phyloP scores from a whole-genome alignment of 2,888 invertebrate species.

The Sympetrum striolatum region DNA sequence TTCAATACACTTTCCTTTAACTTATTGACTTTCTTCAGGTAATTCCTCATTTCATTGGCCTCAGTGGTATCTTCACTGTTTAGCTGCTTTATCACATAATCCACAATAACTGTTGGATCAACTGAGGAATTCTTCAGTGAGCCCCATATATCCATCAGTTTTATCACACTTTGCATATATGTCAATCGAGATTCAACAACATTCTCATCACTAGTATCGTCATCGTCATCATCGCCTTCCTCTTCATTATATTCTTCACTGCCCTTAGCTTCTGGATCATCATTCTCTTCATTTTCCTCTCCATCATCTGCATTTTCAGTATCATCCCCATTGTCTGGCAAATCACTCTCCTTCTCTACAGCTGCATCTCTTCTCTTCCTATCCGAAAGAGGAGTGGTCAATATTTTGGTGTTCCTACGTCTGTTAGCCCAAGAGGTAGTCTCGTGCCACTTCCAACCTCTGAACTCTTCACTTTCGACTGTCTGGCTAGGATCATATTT shows the following conservation, averaged over 20 bases:
- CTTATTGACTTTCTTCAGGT: not conserved
- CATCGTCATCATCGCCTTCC: not conserved
- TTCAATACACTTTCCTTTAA: not conserved
- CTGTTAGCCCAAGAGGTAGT: not conserved
- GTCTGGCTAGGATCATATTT: not conserved
- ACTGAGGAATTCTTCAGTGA: not conserved
- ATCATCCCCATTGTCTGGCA: too few relatives aligned
- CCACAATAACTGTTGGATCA: not conserved
- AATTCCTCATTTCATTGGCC: not conserved
- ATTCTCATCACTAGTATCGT: not conserved
- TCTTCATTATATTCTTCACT: not conserved
- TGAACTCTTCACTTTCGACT: not conserved
- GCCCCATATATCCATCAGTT: not conserved
- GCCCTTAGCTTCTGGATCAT: not conserved
- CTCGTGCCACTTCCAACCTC: not conserved
- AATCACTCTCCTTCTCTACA: too few relatives aligned
- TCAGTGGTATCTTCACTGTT: not conserved
- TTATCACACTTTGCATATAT: slow-evolving; percentile 7
- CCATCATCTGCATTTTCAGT: too few relatives aligned
- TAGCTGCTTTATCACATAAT: not conserved
- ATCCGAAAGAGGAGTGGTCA: too few relatives aligned
- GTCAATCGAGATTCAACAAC: not conserved
- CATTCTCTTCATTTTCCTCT: not conserved
- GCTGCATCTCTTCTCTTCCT: too few relatives aligned
- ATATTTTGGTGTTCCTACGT: too few relatives aligned